Evolutionary conservation across 2,113 vertebrate genomes (phyloP).

Genomic region (Ctenomys sociabilis): DNA sequence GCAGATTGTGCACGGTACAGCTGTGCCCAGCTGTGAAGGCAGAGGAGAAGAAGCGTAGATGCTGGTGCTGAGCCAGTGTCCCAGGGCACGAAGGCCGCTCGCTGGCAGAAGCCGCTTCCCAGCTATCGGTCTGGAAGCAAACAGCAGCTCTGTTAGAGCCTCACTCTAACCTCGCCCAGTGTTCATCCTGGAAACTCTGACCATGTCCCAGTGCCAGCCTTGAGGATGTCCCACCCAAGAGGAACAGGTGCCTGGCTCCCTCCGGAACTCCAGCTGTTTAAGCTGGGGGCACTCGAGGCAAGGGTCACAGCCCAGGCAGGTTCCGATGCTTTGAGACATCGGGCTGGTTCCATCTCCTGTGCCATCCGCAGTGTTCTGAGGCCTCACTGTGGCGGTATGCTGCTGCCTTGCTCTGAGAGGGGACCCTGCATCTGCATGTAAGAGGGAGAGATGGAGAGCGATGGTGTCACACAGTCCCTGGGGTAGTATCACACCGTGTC

Average conservation of each 20-base stretch:
- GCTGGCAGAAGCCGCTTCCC: background rate
- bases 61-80: background rate
- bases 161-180: too few species aligned
- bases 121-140: background rate
- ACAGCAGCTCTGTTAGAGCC: background rate
- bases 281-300: background rate
- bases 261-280: background rate
- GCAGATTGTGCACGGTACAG: background rate
- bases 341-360: background rate
- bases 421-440: rapidly evolving
- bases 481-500: background rate
- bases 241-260: background rate
- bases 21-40: background rate
- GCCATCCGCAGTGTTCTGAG: background rate
- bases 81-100: rapidly evolving
- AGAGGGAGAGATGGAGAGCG: background rate
- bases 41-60: background rate
- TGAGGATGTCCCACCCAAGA: background rate
- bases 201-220: background rate
- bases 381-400: background rate
- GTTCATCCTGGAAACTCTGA: background rate
- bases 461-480: background rate
- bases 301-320: background rate
- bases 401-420: background rate
- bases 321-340: background rate